These are phyloP conservation scores for Halichoeres trimaculatus DNA, from an alignment of 2,113 vertebrate genomes.

Conservation along the genomic window DNA sequence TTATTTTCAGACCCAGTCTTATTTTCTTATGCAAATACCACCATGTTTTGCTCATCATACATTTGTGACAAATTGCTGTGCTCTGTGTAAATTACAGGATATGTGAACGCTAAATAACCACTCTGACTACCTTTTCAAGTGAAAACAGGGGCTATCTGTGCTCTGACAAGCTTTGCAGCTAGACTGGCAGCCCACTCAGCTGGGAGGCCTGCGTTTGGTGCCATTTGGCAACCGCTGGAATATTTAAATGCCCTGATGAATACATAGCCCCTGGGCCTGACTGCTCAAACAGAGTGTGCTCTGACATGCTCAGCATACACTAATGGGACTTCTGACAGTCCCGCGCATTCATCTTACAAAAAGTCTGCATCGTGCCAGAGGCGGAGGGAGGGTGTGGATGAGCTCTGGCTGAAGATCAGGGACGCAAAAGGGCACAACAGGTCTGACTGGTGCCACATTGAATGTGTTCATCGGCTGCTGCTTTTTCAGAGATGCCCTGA, in stretches of 20 bases:
- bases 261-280: constrained; percentile 74
- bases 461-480: constrained; percentile 54
- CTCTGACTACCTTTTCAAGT: constrained; percentile 50
- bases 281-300: constrained; percentile 67
- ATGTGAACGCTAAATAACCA: constrained; percentile 39
- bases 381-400: constrained; percentile 54
- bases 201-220: constrained; percentile 64
- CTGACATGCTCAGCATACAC: constrained; percentile 74
- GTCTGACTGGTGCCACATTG: constrained; percentile 49
- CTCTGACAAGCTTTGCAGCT: constrained; percentile 59
- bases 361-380: constrained; percentile 54
- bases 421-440: constrained; percentile 45
- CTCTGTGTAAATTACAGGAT: constrained; percentile 22
- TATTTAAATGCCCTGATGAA: constrained; percentile 81
- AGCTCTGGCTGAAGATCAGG: constrained; percentile 45
- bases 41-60: neutral
- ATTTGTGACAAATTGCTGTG: constrained; percentile 15
- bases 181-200: constrained; percentile 57
- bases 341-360: constrained; percentile 69
- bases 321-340: constrained; percentile 79
- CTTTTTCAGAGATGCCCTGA: constrained; percentile 3
- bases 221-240: constrained; percentile 79
- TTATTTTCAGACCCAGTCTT: neutral
- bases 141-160: constrained; percentile 61
- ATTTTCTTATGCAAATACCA: constrained; percentile 12